Conservation (phyloP, 2,888 invertebrate genomes). For the Baronia brevicornis region DNA sequence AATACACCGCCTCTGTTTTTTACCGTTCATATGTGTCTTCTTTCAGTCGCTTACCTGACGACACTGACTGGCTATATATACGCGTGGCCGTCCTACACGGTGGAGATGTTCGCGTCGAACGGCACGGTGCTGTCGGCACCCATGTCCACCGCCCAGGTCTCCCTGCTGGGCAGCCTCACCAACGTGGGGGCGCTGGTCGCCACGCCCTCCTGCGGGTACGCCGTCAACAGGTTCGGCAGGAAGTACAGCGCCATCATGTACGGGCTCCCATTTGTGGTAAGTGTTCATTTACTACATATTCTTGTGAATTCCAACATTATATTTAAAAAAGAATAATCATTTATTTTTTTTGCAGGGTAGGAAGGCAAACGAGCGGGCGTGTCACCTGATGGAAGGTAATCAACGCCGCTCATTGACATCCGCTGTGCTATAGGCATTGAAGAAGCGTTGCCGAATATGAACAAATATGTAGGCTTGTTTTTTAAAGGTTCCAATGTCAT, state of each 20-base stretch:
- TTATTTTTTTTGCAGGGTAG: too few relatives aligned
- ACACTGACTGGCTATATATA: constrained; percentile 48
- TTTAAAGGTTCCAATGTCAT: too few relatives aligned
- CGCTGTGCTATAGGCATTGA: too few relatives aligned
- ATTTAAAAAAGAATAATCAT: too few relatives aligned
- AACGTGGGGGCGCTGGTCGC: constrained; percentile 50
- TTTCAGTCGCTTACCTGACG: constrained; percentile 48
- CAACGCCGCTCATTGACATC: too few relatives aligned
- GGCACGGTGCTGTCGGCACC: constrained; percentile 42
- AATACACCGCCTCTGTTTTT: too few relatives aligned
- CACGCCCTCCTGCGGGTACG: constrained; percentile 51
- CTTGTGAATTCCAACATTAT: too few relatives aligned
- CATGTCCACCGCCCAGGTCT: constrained; percentile 46
- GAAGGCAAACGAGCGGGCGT: too few relatives aligned
- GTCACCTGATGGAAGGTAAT: too few relatives aligned
- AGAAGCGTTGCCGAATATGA: too few relatives aligned
- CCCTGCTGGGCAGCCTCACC: constrained; percentile 52
- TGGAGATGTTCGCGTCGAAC: constrained; percentile 50
- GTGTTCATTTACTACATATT: constrained; percentile 19
- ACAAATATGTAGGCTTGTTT: too few relatives aligned
- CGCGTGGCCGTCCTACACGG: constrained; percentile 60
- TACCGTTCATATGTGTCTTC: constrained; percentile 1
- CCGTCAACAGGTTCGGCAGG: constrained; percentile 48
- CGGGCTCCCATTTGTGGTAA: constrained; percentile 53
- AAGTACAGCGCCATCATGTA: constrained; percentile 57